Evolutionary conservation across 2,113 vertebrate species (phyloP).

Genomic region (Oostethus manadensis): DNA sequence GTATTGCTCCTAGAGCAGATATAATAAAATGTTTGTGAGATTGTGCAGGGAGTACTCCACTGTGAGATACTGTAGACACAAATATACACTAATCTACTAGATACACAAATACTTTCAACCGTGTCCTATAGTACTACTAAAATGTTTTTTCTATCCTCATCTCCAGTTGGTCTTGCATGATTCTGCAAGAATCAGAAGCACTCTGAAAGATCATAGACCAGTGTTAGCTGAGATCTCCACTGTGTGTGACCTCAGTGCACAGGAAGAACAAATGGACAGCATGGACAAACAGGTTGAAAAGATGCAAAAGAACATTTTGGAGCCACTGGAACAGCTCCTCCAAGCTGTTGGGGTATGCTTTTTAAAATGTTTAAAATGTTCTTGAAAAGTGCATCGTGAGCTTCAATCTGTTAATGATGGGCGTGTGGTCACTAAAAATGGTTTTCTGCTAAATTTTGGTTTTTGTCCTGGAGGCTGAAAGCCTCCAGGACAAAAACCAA

Average conservation of each 20-base stretch:
- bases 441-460: too few relatives aligned
- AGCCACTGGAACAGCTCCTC: constrained; percentile 75
- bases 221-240: constrained; percentile 76
- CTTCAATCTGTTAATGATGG: not conserved
- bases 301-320: constrained; percentile 74
- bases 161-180: constrained; percentile 86
- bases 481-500: too few relatives aligned
- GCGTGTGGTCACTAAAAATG: not conserved
- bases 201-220: constrained; percentile 67
- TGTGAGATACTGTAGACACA: too few relatives aligned
- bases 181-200: constrained; percentile 76
- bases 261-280: constrained; percentile 66
- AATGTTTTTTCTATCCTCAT: not conserved
- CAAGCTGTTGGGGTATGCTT: constrained; percentile 63
- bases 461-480: too few relatives aligned
- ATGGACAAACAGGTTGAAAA: constrained; percentile 62
- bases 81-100: not conserved
- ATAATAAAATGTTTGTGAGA: too few relatives aligned
- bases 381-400: not conserved
- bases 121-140: not conserved
- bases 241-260: constrained; percentile 74
- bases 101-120: not conserved
- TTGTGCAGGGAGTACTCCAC: too few relatives aligned
- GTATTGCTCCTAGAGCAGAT: too few relatives aligned
- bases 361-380: not conserved